A percentile compares a stretch with the other conserved stretches of the same genome.
These are phyloP conservation scores for Lumbricus terrestris DNA, from an alignment of 2,888 invertebrate species.

Conservation along the genomic window DNA sequence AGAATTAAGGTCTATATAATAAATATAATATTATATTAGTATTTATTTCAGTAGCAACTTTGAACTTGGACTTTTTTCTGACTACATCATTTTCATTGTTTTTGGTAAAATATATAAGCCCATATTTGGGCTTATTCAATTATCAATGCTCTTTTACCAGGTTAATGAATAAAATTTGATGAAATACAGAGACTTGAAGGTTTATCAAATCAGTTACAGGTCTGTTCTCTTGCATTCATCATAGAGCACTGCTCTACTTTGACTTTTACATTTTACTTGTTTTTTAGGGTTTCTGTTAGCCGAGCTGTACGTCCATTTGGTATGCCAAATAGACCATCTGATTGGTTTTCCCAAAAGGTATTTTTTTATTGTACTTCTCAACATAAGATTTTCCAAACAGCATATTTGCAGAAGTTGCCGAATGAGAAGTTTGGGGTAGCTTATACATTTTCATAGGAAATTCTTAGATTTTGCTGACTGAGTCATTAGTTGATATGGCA, in stretches of 20 bases:
- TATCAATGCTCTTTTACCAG: neutral
- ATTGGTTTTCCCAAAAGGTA: constrained; percentile 83
- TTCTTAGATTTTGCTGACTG: neutral
- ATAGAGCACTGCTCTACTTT: neutral
- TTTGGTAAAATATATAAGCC: too few relatives aligned
- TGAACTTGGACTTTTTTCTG: neutral
- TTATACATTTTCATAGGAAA: neutral
- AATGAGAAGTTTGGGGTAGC: neutral
- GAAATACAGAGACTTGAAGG: neutral
- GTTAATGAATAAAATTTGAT: neutral
- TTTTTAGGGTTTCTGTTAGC: constrained; percentile 77
- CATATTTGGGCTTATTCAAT: too few relatives aligned
- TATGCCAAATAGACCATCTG: constrained; percentile 73
- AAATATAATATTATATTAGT: too few relatives aligned
- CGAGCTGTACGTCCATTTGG: constrained; percentile 75
- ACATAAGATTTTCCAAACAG: neutral
- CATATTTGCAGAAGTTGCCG: neutral
- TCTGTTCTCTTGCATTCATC: neutral
- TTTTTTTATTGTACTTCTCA: constrained; percentile 24
- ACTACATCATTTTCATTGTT: neutral
- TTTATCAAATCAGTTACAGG: neutral
- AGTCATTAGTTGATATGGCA: neutral
- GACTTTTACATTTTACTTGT: neutral
- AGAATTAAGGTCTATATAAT: too few relatives aligned
- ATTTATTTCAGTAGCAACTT: too few relatives aligned